Percentiles rank a stretch among this genome's conserved stretches.
Conservation (phyloP, 2,888 invertebrate species). For the Parascotia fuliginaria region DNA sequence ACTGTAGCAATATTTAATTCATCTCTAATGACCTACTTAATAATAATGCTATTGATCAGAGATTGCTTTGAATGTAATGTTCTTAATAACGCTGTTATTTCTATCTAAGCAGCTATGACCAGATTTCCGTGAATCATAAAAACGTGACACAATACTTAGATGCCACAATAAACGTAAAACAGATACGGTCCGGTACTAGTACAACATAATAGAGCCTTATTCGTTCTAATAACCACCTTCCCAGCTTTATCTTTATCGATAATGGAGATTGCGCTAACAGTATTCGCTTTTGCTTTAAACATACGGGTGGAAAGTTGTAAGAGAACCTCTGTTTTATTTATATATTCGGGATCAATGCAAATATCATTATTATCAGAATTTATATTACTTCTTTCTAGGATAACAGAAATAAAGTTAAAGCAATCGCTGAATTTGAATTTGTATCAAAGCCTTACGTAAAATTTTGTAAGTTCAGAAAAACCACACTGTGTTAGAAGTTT, state of each 20-base stretch:
- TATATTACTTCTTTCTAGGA: no score
- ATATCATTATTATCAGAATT: no score
- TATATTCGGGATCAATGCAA: no score
- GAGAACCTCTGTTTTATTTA: not conserved
- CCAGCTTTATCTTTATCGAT: constrained; percentile 70
- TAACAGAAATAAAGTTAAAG: no score
- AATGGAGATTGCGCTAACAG: constrained; percentile 70
- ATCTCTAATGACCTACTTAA: no score
- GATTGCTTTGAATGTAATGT: not conserved
- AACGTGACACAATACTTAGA: constrained; percentile 23
- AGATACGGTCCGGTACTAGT: constrained; percentile 23
- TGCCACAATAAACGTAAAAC: constrained; percentile 39
- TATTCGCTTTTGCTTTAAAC: constrained; percentile 42
- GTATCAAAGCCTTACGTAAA: no score
- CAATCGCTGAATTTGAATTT: no score
- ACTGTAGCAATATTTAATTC: no score
- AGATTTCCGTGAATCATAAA: constrained; percentile 20
- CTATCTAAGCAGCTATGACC: not conserved
- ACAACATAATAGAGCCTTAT: constrained; percentile 74
- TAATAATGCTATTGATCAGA: not conserved
- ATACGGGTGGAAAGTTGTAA: constrained; percentile 3
- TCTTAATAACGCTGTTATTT: not conserved
- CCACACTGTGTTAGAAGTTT: no score
- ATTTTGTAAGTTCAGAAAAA: no score
- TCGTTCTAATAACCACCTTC: constrained; percentile 65